A percentile compares a stretch with the other conserved stretches of the same genome.
phyloP scores from a whole-genome alignment of 2,888 invertebrate genomes.

The Caenorhabditis doughertyi region DNA sequence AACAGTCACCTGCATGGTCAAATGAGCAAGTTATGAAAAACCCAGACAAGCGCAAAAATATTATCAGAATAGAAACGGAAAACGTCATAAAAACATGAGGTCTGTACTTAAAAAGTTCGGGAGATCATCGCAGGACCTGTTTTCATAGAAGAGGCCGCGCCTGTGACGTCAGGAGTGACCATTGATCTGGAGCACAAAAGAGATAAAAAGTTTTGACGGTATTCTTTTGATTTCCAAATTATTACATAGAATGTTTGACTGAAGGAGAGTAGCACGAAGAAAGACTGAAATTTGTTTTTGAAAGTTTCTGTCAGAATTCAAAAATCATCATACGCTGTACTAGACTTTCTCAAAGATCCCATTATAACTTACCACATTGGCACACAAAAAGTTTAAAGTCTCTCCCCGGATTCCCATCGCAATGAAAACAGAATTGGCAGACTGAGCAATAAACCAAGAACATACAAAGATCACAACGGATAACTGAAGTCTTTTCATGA shows the following conservation, averaged over 20 bases:
- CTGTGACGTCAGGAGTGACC: conserved; percentile 13
- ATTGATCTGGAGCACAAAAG: conserved; percentile 8
- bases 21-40: background rate
- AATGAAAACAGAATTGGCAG: conserved; percentile 25
- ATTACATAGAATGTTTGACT: conserved; percentile 53
- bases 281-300: conserved; percentile 22
- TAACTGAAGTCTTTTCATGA: conserved; percentile 47
- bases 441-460: conserved; percentile 53
- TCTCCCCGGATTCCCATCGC: conserved; percentile 34
- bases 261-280: conserved; percentile 53
- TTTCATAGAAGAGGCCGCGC: conserved; percentile 19
- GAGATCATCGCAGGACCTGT: background rate
- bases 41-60: background rate
- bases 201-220: conserved; percentile 27
- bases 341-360: background rate
- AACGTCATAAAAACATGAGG: background rate
- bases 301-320: too few relatives aligned
- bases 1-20: background rate
- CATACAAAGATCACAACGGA: conserved; percentile 49
- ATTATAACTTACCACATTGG: conserved; percentile 40
- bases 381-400: conserved; percentile 38
- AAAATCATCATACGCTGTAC: background rate
- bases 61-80: conserved; percentile 10
- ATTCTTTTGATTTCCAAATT: conserved; percentile 44
- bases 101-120: conserved; percentile 3